Base-by-base conservation (phyloP, 2,797 vertebrate species). In the Cephalopachus bancanus region DNA sequence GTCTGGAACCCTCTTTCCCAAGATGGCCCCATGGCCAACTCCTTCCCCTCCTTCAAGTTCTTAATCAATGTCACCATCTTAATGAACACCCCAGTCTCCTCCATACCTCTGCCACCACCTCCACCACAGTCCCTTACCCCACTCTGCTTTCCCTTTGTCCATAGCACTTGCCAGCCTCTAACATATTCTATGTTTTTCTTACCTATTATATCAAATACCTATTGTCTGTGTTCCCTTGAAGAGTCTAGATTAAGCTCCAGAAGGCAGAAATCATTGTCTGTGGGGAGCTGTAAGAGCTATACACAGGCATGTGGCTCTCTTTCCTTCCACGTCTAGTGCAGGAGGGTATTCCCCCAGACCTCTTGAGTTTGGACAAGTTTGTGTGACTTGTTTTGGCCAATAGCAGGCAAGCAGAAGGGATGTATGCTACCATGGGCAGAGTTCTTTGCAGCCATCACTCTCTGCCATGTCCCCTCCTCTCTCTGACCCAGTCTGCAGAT, bases 41-140 rank as follows among this genome's bases (percentile, higher is more conserved):
- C 17, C 53, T 64, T 74, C 24, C 51, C 11, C 16, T 74, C 15
- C 30, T 79, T 37, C 79, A 91, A n/a, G 28, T 51, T 28, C 17
- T 55, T 3, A 4, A 14, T 26, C 60, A 59, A 5, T 37, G 72
- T 5, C 33, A 1, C 26, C 4, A 28, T 20, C 62, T 51, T 28
- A 17, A 3, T 10, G 2, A 14, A 75, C 10, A 64, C 22, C 26
- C 10, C 6, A 3, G 19, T 85, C 24, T 49, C 33, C 44, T 55
- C 30, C 51, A 4, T 1, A 10, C 12, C 22, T 28, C 15, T 17
- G 2, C 33, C 3, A 0, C 10, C 10, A 10, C 75, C 24, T 44
- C 49, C 33, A 55, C 30, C 24, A n/a, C 20, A 19, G 9, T n/a
- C 49, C 33, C 14, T 55, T 2, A 7, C 15, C 30, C 15, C 14